Evolutionary conservation across 2,113 vertebrate genomes (phyloP).

Genomic region (Etheostoma cragini): DNA sequence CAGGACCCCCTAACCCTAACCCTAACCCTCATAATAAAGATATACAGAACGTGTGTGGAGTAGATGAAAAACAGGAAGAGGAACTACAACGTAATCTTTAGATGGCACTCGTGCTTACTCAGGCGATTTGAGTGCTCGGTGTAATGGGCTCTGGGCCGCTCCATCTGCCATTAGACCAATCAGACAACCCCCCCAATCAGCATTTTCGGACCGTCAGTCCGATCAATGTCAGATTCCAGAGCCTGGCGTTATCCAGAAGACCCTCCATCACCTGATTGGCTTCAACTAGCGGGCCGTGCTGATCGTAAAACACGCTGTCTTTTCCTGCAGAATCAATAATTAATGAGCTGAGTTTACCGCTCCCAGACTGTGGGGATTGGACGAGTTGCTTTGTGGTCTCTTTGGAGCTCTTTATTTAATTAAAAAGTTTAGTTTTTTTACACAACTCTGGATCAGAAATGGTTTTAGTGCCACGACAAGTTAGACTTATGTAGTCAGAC

Average conservation of each 20-base stretch:
- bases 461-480: too few relatives aligned
- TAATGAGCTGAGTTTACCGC: slow-evolving; percentile 36
- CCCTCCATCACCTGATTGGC: slow-evolving; percentile 48
- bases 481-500: too few relatives aligned
- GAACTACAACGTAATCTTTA: too few relatives aligned
- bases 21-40: too few relatives aligned
- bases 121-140: slow-evolving; percentile 6
- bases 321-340: slow-evolving; percentile 37
- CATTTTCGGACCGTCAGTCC: slow-evolving; percentile 26
- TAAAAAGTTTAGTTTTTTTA: neutral
- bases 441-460: neutral
- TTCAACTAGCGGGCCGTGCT: neutral
- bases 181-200: slow-evolving; percentile 47
- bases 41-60: too few relatives aligned
- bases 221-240: slow-evolving; percentile 43
- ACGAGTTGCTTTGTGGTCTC: slow-evolving; percentile 8
- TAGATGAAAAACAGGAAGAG: too few relatives aligned
- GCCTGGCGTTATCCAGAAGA: neutral
- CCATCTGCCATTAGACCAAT: slow-evolving; percentile 49
- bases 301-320: slow-evolving; percentile 4
- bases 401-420: neutral
- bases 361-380: slow-evolving; percentile 10
- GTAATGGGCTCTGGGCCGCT: slow-evolving; percentile 34
- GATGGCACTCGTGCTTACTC: slow-evolving; percentile 49
- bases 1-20: too few relatives aligned